Evolutionary conservation across 2,888 invertebrate genomes (phyloP), one percentile per base, ranked within the genome.

Genomic region (Perdita meconis): DNA sequence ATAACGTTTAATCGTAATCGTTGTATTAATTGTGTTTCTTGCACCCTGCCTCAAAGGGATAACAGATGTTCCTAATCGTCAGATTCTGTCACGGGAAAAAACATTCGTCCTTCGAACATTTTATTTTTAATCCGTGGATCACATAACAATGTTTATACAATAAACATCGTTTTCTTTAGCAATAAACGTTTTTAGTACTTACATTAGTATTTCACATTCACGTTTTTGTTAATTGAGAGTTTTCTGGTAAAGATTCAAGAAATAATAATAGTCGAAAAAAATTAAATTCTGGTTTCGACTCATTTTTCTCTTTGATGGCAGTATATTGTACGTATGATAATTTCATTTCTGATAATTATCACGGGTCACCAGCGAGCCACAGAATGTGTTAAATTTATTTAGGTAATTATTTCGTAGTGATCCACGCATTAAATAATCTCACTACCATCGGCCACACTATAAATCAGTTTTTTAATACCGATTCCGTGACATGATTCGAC

Each of bases 11-110:
- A 88, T 87, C 81, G 81, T 87, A 87, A 88, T 84, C 82, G 85
- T 87, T 84, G 84, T 86, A 82, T 80, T 84, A 86, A 83, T 87
- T 81, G 78, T 83, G 81, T 84, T 67, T 85, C 42, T 89, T 83
- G 82, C 85, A 90, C 89, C 89, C 88, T 90, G 88, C 88, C 83
- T 89, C 78, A 89, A 90, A 90, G 89, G 89, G 89, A 89, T 82
- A 78, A 80, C 76, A 82, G 87, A 83, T 89, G 83, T 84, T 86
- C 26, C 65, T 85, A 83, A 84, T 83, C 82, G 82, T 70, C 78
- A n/a, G 67, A 59, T 68, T 53, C 22, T 34, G 36, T 68, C 65
- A 38, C 51, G 34, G 60, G 57, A 75, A 66, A 61, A 19, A 38
- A 38, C 30, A 19, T 53, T 44, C 24, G 30, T 8, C 34, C 47